These are phyloP conservation scores for Cosmia pyralina DNA, from an alignment of 2,888 invertebrate species.

Conservation along the genomic window DNA sequence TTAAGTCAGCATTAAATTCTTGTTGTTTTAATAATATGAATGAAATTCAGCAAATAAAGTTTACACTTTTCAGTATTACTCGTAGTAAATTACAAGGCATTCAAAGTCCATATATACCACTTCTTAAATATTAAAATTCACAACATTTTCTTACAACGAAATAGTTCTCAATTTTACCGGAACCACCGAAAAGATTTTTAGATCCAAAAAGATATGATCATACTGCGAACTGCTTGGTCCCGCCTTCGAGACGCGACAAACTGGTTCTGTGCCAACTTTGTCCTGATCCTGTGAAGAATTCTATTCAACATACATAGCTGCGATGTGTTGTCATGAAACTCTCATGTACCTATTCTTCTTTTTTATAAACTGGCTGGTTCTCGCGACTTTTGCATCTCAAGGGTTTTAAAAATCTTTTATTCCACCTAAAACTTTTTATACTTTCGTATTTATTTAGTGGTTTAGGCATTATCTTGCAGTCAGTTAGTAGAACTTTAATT, in stretches of 20 bases:
- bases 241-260: conserved; percentile 30
- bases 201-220: conserved; percentile 46
- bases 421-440: too few relatives aligned
- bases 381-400: neutral
- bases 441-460: neutral
- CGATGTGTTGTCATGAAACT: conserved; percentile 19
- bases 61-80: neutral
- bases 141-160: conserved; percentile 22
- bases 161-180: conserved; percentile 34
- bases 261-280: conserved; percentile 53
- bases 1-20: too few relatives aligned
- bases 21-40: neutral
- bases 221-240: conserved; percentile 13
- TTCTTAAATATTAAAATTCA: conserved; percentile 14
- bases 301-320: conserved; percentile 15
- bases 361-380: neutral
- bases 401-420: neutral
- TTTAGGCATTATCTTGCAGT: neutral
- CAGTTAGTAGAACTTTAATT: neutral
- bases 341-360: conserved; percentile 4
- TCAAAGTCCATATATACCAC: neutral
- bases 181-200: conserved; percentile 35
- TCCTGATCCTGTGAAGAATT: conserved; percentile 44
- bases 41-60: neutral
- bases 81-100: neutral